Percentiles rank a stretch among this genome's conserved stretches.
Conservation (phyloP, 2,113 vertebrate species). For the Lanius collurio region DNA sequence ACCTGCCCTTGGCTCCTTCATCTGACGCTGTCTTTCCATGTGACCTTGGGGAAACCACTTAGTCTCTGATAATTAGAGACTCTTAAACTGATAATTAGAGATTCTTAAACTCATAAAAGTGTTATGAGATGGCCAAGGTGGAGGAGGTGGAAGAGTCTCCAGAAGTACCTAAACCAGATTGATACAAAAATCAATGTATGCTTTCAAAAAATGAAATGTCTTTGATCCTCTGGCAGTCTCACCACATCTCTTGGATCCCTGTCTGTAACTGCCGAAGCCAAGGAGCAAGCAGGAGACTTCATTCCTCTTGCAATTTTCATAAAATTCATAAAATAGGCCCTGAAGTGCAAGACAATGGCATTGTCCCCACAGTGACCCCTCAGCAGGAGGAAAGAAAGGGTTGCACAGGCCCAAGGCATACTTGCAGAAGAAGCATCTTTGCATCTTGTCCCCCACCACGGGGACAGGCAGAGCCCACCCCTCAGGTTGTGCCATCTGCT, state of each 20-base stretch:
- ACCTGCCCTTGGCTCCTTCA: not conserved
- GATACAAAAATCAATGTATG: not conserved
- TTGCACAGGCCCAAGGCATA: not conserved
- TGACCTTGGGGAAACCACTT: not conserved
- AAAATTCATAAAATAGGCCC: not conserved
- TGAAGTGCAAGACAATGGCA: not conserved
- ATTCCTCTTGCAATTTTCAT: not conserved
- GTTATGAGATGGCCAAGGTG: not conserved
- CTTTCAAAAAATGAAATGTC: not conserved
- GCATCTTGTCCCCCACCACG: not conserved
- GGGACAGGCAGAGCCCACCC: not conserved
- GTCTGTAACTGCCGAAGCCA: not conserved
- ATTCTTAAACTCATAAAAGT: not conserved
- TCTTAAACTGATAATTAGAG: not conserved
- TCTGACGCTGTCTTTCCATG: not conserved
- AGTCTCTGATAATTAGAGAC: not conserved
- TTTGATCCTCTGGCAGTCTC: not conserved
- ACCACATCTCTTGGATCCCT: not conserved
- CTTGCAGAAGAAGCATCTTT: not conserved
- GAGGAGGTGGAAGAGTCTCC: not conserved
- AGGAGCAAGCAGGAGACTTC: fast-evolving
- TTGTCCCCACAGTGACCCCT: not conserved
- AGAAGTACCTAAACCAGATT: not conserved
- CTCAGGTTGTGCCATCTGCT: not conserved
- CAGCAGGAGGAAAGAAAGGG: not conserved